phyloP scores from a whole-genome alignment of 2,797 vertebrate genomes.

The Neosalanx taihuensis region DNA sequence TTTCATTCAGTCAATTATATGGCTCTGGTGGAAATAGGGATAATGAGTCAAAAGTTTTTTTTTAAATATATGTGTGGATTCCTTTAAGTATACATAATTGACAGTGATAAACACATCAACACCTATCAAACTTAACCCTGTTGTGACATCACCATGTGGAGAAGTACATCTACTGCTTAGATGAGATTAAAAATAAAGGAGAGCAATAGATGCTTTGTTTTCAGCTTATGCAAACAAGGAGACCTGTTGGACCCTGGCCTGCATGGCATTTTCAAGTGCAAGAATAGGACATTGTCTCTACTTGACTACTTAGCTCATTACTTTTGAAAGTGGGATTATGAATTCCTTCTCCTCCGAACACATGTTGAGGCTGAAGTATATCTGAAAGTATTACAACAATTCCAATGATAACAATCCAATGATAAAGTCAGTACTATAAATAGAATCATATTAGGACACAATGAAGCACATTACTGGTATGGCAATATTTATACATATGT shows the following conservation, averaged over 20 bases:
- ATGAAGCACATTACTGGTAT: too few species aligned
- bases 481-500: too few species aligned
- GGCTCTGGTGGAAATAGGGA: slow-evolving; percentile 40
- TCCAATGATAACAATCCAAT: not conserved
- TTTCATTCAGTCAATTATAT: slow-evolving; percentile 42
- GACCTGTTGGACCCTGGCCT: slow-evolving; percentile 70
- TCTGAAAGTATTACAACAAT: not conserved
- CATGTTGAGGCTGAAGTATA: not conserved
- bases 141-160: slow-evolving; percentile 56
- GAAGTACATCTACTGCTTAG: slow-evolving; percentile 57
- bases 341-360: slow-evolving; percentile 5
- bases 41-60: slow-evolving; percentile 45
- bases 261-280: slow-evolving; percentile 60
- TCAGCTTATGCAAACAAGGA: slow-evolving; percentile 59
- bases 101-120: slow-evolving; percentile 61
- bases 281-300: slow-evolving; percentile 63
- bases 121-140: slow-evolving; percentile 51
- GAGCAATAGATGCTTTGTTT: slow-evolving; percentile 68
- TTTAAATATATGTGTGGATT: slow-evolving; percentile 44
- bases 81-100: slow-evolving; percentile 56
- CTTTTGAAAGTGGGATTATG: slow-evolving; percentile 29
- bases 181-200: slow-evolving; percentile 25
- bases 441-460: too few species aligned
- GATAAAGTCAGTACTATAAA: not conserved
- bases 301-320: slow-evolving; percentile 43